Conservation (phyloP, 2,888 invertebrate species). For the Mythimna ferrago region DNA sequence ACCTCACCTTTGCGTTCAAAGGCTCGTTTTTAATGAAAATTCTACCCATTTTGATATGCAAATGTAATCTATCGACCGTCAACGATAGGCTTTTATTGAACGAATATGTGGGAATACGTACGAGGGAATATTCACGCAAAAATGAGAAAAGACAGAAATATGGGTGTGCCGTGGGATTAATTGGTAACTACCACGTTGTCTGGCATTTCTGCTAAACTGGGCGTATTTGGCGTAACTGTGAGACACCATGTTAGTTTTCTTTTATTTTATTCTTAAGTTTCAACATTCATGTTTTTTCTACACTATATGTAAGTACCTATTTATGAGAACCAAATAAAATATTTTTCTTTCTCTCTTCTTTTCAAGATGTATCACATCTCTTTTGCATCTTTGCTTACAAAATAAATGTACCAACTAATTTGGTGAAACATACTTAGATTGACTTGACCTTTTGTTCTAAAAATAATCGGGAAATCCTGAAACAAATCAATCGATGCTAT, state of each 20-base stretch:
- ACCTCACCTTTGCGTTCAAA: conserved; percentile 58
- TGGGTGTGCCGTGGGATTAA: neutral
- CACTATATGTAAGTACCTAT: too few relatives aligned
- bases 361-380: too few relatives aligned
- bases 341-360: too few relatives aligned
- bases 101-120: conserved; percentile 30
- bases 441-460: neutral
- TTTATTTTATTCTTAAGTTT: too few relatives aligned
- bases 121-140: neutral
- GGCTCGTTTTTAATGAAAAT: conserved; percentile 66
- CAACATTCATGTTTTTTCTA: too few relatives aligned
- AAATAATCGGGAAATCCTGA: neutral
- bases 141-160: neutral
- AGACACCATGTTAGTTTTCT: too few relatives aligned
- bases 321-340: too few relatives aligned
- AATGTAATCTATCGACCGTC: conserved; percentile 60
- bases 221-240: too few relatives aligned
- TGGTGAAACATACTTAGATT: neutral
- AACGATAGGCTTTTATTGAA: conserved; percentile 41
- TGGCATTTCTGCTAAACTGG: too few relatives aligned
- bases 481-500: neutral
- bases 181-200: neutral
- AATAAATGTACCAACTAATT: neutral
- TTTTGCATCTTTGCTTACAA: neutral
- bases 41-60: conserved; percentile 65